Base-by-base conservation (phyloP, 2,113 vertebrate genomes). In the Pseudopipra pipra region DNA sequence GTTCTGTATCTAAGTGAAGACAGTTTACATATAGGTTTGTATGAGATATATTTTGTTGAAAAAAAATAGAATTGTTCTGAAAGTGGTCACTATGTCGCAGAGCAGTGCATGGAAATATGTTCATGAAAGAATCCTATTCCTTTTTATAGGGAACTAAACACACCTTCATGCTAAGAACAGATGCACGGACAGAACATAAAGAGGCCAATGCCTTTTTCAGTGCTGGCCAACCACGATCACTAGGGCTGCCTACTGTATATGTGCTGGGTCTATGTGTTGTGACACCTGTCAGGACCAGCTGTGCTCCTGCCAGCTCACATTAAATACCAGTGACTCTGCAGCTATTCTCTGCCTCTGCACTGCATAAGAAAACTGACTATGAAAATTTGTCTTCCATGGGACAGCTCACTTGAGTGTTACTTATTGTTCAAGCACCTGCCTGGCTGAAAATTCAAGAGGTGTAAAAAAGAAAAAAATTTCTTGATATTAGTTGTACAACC, bases 401-500 rank as follows among this genome's bases (percentile, higher is more conserved):
- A 77, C 47, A 83, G 55, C 25, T 85, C 66, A 46, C 39, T 58
- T 59, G 51, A 84, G 30, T 27, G 13, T 46, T 80, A 63, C 47
- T 62, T 58, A 63, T 11, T 59, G 41, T 43, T 75, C 72, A 68
- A 68, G 62, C 31, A 31, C 51, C 74, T 83, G 18, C 31, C 51
- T 22, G 37, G 62, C 70, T 93, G 83, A 95, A 96, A 95, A 72
- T 52, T 91, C 55, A 87, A 43, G 71, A 87, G 35, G 7, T 35
- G 14, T 73, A 75, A 96, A 95, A 84, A 92, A 96, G 56, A 89
- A 87, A 62, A 62, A 70, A 12, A 71, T 43, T 94, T 86, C 27
- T 76, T 44, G 5, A 31, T 73, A 81, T 94, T 75, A 94, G 63
- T 90, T 93, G 77, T 83, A 31, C 52, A 93, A 93, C 55, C 62